These are phyloP conservation scores for Cygnus atratus DNA, from an alignment of 2,113 vertebrate species.

Conservation along the genomic window DNA sequence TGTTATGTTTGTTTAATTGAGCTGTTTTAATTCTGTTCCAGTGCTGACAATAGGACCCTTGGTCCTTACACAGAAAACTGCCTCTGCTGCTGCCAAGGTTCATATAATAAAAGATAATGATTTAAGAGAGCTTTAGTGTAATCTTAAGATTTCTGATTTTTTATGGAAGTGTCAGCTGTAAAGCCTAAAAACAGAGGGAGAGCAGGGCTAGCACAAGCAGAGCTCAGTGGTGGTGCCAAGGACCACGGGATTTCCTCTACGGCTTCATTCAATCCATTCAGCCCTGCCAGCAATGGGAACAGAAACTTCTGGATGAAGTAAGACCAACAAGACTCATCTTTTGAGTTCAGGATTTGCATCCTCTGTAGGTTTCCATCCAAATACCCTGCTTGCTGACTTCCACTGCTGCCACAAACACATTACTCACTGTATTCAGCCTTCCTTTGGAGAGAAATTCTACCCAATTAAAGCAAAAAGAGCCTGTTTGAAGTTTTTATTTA, in stretches of 20 bases:
- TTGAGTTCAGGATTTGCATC: neutral
- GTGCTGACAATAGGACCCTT: slow-evolving; percentile 7
- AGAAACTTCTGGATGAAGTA: neutral
- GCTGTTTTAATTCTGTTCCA: slow-evolving; percentile 26
- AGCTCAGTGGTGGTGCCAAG: neutral
- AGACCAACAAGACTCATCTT: neutral
- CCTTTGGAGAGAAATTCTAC: slow-evolving; percentile 10
- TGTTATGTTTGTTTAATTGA: slow-evolving; percentile 55
- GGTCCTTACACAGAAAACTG: neutral
- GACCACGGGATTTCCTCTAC: neutral
- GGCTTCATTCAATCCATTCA: neutral
- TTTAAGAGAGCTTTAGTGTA: neutral
- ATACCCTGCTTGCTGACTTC: neutral
- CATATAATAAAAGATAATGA: slow-evolving; percentile 21
- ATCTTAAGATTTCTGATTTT: neutral
- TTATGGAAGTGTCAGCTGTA: neutral
- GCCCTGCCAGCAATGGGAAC: neutral
- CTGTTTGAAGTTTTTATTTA: slow-evolving; percentile 68
- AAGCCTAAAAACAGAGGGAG: neutral
- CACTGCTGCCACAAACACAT: neutral
- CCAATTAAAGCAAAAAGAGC: slow-evolving; percentile 56
- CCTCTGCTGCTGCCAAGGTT: neutral
- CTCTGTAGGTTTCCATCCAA: neutral
- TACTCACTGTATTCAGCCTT: neutral
- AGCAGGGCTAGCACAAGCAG: neutral